These are phyloP conservation scores for Torymus aiolomorphi DNA, from an alignment of 2,888 invertebrate genomes.

Conservation along the genomic window DNA sequence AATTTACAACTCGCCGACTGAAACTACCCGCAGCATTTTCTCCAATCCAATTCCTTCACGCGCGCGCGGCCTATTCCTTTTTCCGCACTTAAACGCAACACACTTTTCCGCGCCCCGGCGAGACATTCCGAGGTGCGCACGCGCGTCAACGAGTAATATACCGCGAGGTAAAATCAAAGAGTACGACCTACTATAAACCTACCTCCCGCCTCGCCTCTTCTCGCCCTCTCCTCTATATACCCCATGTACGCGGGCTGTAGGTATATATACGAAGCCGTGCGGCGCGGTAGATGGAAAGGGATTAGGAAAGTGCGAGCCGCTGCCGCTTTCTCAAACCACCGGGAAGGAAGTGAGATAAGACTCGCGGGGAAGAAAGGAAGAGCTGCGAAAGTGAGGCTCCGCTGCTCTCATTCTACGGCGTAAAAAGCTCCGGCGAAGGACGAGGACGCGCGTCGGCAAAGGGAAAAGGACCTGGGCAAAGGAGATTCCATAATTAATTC, in stretches of 20 bases:
- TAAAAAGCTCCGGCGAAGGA: slow-evolving; percentile 34
- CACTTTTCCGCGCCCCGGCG: background rate
- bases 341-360: slow-evolving; percentile 18
- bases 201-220: background rate
- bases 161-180: slow-evolving; percentile 42
- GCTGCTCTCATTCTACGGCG: background rate
- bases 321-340: too few relatives aligned
- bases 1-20: too few relatives aligned
- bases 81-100: background rate
- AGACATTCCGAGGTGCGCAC: background rate
- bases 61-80: background rate
- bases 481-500: slow-evolving; percentile 70
- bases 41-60: too few relatives aligned
- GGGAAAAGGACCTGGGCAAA: slow-evolving; percentile 42
- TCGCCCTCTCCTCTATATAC: background rate
- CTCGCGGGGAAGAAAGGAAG: background rate
- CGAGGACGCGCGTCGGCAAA: slow-evolving; percentile 6
- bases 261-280: slow-evolving; percentile 4
- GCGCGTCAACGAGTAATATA: slow-evolving; percentile 35
- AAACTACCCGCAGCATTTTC: too few relatives aligned
- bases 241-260: background rate
- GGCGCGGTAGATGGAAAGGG: slow-evolving; percentile 26
- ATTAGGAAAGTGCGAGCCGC: slow-evolving; percentile 35
- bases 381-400: slow-evolving; percentile 5
- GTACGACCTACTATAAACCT: slow-evolving; percentile 18